phyloP scores from a whole-genome alignment of 1,140 invertebrate genomes.

The Paracyclopina nana region DNA sequence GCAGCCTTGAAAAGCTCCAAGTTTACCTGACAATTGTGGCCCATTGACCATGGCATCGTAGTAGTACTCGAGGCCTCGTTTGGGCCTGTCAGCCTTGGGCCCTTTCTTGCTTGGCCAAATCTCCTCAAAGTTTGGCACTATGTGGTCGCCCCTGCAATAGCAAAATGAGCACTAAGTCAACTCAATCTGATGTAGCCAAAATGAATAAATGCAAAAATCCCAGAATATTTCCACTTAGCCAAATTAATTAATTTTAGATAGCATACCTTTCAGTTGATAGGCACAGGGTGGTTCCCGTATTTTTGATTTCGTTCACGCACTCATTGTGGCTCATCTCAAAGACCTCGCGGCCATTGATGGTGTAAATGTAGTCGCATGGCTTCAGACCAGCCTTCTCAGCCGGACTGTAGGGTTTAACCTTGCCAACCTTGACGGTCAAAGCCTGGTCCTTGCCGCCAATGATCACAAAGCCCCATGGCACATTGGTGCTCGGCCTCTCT shows the following conservation, averaged over 20 bases:
- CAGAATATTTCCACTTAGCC: too few species aligned
- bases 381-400: slow-evolving; percentile 7
- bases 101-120: slow-evolving; percentile 13
- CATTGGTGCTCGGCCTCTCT: not conserved
- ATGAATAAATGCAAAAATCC: too few species aligned
- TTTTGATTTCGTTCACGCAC: slow-evolving; percentile 4
- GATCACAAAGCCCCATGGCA: slow-evolving; percentile 13
- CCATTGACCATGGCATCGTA: slow-evolving; percentile 10
- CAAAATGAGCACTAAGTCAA: too few species aligned
- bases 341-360: slow-evolving; percentile 9
- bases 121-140: slow-evolving; percentile 15
- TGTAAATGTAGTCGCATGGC: slow-evolving; percentile 1
- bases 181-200: too few species aligned
- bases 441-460: slow-evolving; percentile 12
- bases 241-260: too few species aligned
- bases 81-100: not conserved
- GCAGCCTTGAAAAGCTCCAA: too few species aligned
- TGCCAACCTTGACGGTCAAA: slow-evolving; percentile 9
- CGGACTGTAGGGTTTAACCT: slow-evolving; percentile 12
- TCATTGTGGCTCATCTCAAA: slow-evolving; percentile 12
- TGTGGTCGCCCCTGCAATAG: slow-evolving; percentile 12
- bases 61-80: slow-evolving; percentile 11
- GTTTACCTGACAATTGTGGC: slow-evolving; percentile 3
- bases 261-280: slow-evolving; percentile 1
- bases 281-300: not conserved